Conservation (phyloP, 2,888 invertebrate species). For the Orgyia antiqua region DNA sequence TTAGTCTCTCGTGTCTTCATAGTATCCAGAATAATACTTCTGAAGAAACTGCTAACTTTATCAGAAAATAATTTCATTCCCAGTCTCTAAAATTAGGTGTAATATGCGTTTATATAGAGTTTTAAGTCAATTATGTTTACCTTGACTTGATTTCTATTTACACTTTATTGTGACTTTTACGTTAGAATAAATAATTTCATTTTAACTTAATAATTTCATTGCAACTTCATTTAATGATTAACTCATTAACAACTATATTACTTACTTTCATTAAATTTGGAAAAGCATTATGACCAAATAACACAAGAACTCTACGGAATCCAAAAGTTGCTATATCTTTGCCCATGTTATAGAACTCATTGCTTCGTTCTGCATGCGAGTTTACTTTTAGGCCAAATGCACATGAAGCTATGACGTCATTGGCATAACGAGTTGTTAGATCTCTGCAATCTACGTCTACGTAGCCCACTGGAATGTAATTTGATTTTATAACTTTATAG, state of each 20-base stretch:
- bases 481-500: no score
- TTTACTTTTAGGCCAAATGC: conserved; percentile 74
- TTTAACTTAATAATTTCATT: no score
- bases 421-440: conserved; percentile 56
- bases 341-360: conserved; percentile 65
- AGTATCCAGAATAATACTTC: conserved; percentile 42
- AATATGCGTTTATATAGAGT: background rate
- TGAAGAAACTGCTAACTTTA: conserved; percentile 39
- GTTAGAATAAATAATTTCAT: no score
- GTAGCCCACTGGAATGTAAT: conserved; percentile 25
- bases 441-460: conserved; percentile 58
- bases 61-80: conserved; percentile 28
- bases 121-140: background rate
- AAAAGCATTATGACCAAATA: background rate
- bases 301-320: background rate
- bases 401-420: conserved; percentile 73
- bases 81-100: conserved; percentile 21
- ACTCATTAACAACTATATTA: no score
- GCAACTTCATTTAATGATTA: no score
- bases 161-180: no score
- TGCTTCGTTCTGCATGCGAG: conserved; percentile 67
- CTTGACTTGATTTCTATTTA: background rate
- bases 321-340: background rate
- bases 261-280: background rate
- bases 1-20: conserved; percentile 51